phyloP scores from a whole-genome alignment of 1,140 invertebrate genomes.

The Orius laevigatus region DNA sequence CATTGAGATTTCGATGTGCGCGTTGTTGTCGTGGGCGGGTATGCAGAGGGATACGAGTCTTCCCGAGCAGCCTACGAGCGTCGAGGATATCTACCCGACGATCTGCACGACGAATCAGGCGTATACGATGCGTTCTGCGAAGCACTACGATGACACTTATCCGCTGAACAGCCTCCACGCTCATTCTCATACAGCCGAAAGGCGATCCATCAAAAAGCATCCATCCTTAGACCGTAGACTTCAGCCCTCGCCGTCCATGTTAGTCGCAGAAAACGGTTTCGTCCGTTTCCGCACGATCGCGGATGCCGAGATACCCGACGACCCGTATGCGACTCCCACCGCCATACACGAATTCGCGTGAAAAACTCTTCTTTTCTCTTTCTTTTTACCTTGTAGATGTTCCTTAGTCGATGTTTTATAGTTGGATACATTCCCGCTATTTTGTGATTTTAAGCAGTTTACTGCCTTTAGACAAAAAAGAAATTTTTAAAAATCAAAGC shows the following conservation, averaged over 20 bases:
- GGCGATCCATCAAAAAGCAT: slow-evolving; percentile 11
- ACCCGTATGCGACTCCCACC: slow-evolving; percentile 14
- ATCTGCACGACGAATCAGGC: slow-evolving; percentile 73
- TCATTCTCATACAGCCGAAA: slow-evolving; percentile 15
- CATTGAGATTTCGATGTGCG: slow-evolving; percentile 67
- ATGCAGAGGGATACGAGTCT: slow-evolving; percentile 26
- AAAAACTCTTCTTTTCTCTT: slow-evolving; percentile 3
- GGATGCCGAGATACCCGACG: slow-evolving; percentile 23
- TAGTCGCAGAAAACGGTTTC: slow-evolving; percentile 72
- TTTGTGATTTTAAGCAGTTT: slow-evolving; percentile 11
- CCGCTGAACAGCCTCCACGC: slow-evolving; percentile 35
- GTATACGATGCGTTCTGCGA: slow-evolving; percentile 59
- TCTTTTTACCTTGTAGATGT: slow-evolving; percentile 10
- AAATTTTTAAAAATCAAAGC: slow-evolving; percentile 13
- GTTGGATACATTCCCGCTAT: slow-evolving; percentile 14
- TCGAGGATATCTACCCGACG: slow-evolving; percentile 52
- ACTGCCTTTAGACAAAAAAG: slow-evolving; percentile 4
- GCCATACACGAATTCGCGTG: slow-evolving; percentile 15
- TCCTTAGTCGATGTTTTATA: slow-evolving; percentile 16
- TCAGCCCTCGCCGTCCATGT: slow-evolving; percentile 38
- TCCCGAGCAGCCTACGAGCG: slow-evolving; percentile 14
- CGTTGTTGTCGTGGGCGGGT: slow-evolving; percentile 61
- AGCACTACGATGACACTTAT: slow-evolving; percentile 50
- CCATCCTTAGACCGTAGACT: slow-evolving; percentile 21
- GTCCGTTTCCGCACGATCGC: slow-evolving; percentile 57